phyloP scores from a whole-genome alignment of 2,113 vertebrate species.

The Chlorodrepanis virens region DNA sequence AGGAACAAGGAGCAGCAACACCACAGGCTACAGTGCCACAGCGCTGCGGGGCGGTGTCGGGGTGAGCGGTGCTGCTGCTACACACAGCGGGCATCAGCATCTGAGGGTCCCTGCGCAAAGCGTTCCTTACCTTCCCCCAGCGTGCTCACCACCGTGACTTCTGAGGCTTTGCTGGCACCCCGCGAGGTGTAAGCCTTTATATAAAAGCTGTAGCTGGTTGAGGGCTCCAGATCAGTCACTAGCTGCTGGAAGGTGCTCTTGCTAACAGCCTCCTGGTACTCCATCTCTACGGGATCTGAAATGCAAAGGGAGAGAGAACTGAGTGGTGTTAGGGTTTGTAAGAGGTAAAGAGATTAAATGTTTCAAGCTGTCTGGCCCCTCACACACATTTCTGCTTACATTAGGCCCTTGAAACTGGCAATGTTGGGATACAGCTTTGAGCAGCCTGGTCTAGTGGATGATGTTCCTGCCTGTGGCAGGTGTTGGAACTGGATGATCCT shows the following conservation, averaged over 20 bases:
- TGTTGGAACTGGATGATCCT: not conserved
- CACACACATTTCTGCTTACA: not conserved
- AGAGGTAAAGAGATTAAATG: not conserved
- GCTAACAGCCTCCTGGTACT: conserved; percentile 97
- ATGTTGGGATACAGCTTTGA: not conserved
- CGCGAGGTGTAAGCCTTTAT: conserved; percentile 96
- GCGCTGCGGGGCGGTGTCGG: rapidly evolving
- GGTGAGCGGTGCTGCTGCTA: not conserved
- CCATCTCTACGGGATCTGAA: conserved; percentile 89
- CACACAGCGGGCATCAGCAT: not conserved
- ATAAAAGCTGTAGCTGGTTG: conserved; percentile 94
- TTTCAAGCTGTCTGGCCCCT: not conserved
- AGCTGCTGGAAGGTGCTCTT: conserved; percentile 92
- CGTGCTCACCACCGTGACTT: conserved; percentile 82
- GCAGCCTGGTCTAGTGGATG: not conserved
- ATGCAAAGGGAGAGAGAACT: not conserved
- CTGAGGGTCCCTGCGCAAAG: not conserved
- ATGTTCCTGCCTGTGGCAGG: not conserved
- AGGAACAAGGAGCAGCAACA: not conserved
- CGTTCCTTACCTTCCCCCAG: conserved; percentile 88
- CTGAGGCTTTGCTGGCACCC: conserved; percentile 92
- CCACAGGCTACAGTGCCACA: not conserved
- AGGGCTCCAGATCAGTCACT: conserved; percentile 92
- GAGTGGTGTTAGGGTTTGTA: not conserved
- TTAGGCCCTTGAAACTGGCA: not conserved